Evolutionary conservation across 2,888 invertebrate genomes (phyloP).

Genomic region (Agrilus mali): DNA sequence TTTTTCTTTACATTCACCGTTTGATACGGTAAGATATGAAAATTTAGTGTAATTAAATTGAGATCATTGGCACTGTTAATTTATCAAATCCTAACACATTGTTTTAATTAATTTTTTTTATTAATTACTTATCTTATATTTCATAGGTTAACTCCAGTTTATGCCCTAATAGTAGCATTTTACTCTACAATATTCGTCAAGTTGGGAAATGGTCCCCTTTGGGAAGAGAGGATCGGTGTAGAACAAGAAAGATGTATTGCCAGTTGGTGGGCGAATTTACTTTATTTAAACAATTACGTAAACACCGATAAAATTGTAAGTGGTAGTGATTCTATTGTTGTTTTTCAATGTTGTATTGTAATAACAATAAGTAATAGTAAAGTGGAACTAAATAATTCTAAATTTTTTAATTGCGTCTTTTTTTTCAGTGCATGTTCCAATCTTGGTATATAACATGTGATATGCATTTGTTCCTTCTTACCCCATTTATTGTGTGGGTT

Average conservation of each 20-base stretch:
- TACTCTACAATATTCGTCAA: slow-evolving; percentile 60
- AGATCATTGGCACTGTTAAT: no score
- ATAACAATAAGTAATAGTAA: no score
- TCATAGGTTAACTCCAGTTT: slow-evolving; percentile 60
- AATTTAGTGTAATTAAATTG: no score
- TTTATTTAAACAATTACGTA: slow-evolving; percentile 64
- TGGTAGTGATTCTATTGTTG: slow-evolving; percentile 6
- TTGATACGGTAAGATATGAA: slow-evolving; percentile 46
- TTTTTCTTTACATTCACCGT: slow-evolving; percentile 48
- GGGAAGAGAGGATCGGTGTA: slow-evolving; percentile 46
- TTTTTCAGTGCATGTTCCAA: slow-evolving; percentile 57
- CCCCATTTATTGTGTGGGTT: slow-evolving; percentile 53
- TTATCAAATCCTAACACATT: no score
- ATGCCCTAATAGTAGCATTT: slow-evolving; percentile 55
- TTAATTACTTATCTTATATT: background rate
- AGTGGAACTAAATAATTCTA: background rate
- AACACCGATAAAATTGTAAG: slow-evolving; percentile 48
- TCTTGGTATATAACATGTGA: slow-evolving; percentile 51
- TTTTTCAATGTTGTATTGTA: no score
- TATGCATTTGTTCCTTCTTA: slow-evolving; percentile 40
- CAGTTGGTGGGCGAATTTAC: slow-evolving; percentile 63
- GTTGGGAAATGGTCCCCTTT: slow-evolving; percentile 61
- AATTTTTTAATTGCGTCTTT: background rate
- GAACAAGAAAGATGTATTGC: slow-evolving; percentile 46
- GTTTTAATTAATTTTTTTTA: background rate